Conservation (phyloP, 2,113 vertebrate species). For the Prinia subflava region DNA sequence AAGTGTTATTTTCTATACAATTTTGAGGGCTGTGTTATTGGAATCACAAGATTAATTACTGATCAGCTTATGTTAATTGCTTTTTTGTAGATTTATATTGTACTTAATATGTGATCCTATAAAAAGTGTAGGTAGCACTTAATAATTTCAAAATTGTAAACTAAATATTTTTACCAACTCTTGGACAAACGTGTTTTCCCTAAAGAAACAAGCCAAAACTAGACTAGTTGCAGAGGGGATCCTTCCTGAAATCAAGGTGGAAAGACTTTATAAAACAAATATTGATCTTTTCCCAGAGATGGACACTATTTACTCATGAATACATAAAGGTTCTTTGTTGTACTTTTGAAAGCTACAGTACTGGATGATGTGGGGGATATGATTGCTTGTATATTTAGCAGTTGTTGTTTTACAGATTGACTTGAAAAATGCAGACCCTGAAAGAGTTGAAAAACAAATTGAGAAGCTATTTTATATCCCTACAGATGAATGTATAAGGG, state of each 20-base stretch:
- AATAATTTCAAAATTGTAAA: background rate
- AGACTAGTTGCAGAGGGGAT: background rate
- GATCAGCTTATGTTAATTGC: background rate
- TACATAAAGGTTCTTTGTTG: background rate
- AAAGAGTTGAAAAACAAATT: slow-evolving; percentile 89
- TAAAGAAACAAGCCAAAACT: background rate
- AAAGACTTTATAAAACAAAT: background rate
- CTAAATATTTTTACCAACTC: background rate
- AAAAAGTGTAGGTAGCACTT: background rate
- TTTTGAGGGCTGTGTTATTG: background rate
- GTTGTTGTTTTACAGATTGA: slow-evolving; percentile 83
- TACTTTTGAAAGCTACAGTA: background rate
- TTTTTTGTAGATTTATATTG: background rate
- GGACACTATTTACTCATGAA: background rate
- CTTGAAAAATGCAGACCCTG: slow-evolving; percentile 93
- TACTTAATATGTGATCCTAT: background rate
- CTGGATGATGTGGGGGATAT: background rate
- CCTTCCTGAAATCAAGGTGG: background rate
- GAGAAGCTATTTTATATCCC: slow-evolving; percentile 95
- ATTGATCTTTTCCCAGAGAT: background rate
- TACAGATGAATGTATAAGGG: slow-evolving; percentile 85
- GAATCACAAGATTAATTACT: background rate
- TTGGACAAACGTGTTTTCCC: background rate
- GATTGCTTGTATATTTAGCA: background rate
- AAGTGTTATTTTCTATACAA: background rate